phyloP scores from a whole-genome alignment of 2,113 vertebrate genomes.

The rat (Rattus norvegicus) region DNA sequence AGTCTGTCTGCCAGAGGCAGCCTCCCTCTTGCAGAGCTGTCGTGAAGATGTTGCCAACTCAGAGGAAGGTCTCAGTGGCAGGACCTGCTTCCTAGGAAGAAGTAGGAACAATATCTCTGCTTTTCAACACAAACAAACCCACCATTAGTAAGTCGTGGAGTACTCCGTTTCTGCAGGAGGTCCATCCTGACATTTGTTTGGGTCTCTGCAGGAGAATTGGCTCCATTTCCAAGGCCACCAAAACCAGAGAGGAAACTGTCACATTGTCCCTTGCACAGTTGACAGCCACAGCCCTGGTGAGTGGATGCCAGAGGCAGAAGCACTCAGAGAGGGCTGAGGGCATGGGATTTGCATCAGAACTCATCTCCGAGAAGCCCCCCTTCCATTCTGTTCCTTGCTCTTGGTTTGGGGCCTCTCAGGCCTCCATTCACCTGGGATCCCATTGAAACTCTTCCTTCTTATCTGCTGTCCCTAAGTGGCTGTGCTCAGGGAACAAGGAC shows the following conservation, averaged over 20 bases:
- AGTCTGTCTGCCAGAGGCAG: neutral
- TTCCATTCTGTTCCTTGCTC: neutral
- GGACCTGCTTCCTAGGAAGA: neutral
- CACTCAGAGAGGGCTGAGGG: rapidly evolving
- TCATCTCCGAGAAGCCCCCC: neutral
- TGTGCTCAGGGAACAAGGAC: neutral
- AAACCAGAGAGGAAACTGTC: neutral
- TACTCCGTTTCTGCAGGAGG: constrained; percentile 30
- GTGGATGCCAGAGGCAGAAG: neutral
- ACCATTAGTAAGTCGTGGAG: neutral
- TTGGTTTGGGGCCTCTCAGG: neutral
- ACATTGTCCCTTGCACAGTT: neutral
- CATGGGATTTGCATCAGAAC: rapidly evolving
- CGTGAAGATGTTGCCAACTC: neutral
- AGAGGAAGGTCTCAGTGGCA: neutral
- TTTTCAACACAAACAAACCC: constrained; percentile 53
- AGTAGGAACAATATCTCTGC: neutral
- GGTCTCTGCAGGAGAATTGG: constrained; percentile 43
- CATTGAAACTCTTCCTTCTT: neutral
- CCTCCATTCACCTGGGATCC: too few species aligned
- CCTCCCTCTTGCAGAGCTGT: rapidly evolving
- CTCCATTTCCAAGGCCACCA: neutral
- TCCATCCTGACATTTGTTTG: constrained; percentile 49
- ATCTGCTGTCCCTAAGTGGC: neutral
- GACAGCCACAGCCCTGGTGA: neutral